These are phyloP conservation scores for Phragmatobia fuliginosa DNA, from an alignment of 2,888 invertebrate genomes.

Conservation along the genomic window DNA sequence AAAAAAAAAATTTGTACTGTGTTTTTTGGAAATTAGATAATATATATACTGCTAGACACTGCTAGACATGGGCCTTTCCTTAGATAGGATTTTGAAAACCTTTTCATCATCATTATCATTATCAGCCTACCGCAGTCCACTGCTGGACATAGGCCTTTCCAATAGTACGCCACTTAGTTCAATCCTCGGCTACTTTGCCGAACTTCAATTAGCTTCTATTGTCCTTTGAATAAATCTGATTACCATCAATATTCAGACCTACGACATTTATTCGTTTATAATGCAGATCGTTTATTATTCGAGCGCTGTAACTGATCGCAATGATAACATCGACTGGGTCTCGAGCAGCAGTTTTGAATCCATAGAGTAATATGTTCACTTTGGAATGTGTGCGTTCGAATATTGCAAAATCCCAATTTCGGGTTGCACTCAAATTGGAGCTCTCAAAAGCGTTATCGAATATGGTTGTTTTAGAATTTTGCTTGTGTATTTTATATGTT, in stretches of 20 bases:
- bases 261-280: constrained; percentile 16
- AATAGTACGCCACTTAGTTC: no score
- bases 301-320: constrained; percentile 7
- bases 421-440: constrained; percentile 35
- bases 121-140: no score
- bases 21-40: no score
- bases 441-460: constrained; percentile 43
- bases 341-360: constrained; percentile 35
- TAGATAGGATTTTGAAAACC: no score
- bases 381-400: constrained; percentile 31
- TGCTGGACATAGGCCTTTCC: no score
- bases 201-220: neutral
- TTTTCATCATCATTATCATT: no score
- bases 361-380: constrained; percentile 29
- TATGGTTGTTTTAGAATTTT: constrained; percentile 10
- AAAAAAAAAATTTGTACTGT: no score
- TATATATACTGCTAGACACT: no score
- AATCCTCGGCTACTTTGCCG: no score
- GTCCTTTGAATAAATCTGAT: neutral
- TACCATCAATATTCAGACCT: neutral
- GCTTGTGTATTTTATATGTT: neutral
- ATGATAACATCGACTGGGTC: constrained; percentile 30
- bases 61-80: no score
- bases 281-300: constrained; percentile 41
- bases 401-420: constrained; percentile 44